phyloP scores from a whole-genome alignment of 64 coral and sea anemone species.

The Actinia tenebrosa region DNA sequence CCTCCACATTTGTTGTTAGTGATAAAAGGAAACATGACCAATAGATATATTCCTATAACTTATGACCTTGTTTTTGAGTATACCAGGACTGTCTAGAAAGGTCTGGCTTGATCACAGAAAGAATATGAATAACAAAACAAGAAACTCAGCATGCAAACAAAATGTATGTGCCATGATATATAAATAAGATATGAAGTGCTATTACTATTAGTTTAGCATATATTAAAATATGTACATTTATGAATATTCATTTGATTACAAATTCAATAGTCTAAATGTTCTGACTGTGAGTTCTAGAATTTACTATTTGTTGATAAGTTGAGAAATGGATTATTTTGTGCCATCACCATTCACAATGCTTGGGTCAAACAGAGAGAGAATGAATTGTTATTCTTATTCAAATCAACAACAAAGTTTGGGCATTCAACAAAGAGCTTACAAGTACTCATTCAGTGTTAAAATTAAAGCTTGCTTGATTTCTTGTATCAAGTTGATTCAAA shows the following conservation, averaged over 20 bases:
- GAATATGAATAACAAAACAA: background rate
- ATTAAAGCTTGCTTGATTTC: background rate
- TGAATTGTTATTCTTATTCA: background rate
- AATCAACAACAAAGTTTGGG: background rate
- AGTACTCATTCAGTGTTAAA: background rate
- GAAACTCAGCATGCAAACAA: background rate
- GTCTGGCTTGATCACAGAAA: background rate
- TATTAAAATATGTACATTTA: background rate
- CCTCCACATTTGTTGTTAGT: too few species aligned
- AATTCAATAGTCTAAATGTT: background rate
- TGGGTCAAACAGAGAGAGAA: background rate
- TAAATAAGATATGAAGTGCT: slow-evolving; percentile 24
- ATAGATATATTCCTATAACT: background rate
- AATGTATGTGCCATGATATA: slow-evolving; percentile 17
- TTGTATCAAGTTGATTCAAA: background rate
- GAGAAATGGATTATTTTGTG: background rate
- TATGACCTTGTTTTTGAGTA: background rate
- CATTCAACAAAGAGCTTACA: background rate
- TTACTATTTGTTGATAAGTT: background rate
- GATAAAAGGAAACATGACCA: background rate
- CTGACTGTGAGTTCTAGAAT: slow-evolving; percentile 9
- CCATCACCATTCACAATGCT: background rate
- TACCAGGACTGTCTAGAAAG: background rate
- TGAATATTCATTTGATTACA: slow-evolving; percentile 22
- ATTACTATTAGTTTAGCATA: background rate